Evolutionary conservation across 2,888 invertebrate species (phyloP).

Genomic region (Phalera bucephala): DNA sequence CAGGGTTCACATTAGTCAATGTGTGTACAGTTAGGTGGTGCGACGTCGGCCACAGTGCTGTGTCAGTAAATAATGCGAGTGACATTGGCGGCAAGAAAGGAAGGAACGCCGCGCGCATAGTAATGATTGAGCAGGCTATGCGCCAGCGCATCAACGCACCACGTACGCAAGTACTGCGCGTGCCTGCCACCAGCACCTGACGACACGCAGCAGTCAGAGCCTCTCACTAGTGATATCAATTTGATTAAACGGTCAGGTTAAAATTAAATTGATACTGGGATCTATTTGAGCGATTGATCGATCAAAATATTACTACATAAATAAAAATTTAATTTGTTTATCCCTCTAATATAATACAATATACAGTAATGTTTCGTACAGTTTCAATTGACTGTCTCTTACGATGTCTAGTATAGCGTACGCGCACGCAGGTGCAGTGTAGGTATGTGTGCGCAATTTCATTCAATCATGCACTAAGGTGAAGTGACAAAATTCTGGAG

Average conservation of each 20-base stretch:
- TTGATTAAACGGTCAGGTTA: not conserved
- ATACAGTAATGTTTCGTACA: too few relatives aligned
- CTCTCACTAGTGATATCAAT: conserved; percentile 14
- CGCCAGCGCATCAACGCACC: conserved; percentile 29
- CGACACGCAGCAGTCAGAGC: conserved; percentile 15
- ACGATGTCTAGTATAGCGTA: not conserved
- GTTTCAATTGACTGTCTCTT: not conserved
- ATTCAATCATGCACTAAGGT: not conserved
- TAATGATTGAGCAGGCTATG: conserved; percentile 53
- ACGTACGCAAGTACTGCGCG: conserved; percentile 23
- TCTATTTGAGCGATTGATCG: not conserved
- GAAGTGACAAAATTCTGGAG: too few relatives aligned
- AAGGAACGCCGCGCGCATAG: conserved; percentile 70
- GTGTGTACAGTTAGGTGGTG: conserved; percentile 68
- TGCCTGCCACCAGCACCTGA: conserved; percentile 15
- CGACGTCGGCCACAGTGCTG: conserved; percentile 41
- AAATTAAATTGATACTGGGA: not conserved
- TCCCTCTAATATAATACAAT: too few relatives aligned
- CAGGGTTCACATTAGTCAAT: conserved; percentile 70
- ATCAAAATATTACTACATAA: too few relatives aligned
- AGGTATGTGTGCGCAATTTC: not conserved
- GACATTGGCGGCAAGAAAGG: conserved; percentile 80
- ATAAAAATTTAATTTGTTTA: too few relatives aligned
- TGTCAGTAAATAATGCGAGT: conserved; percentile 68
- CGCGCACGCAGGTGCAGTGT: not conserved